Evolutionary conservation across 2,113 vertebrate species (phyloP), one percentile per base, ranked within the genome.

Genomic region (Lophochroa leadbeateri): DNA sequence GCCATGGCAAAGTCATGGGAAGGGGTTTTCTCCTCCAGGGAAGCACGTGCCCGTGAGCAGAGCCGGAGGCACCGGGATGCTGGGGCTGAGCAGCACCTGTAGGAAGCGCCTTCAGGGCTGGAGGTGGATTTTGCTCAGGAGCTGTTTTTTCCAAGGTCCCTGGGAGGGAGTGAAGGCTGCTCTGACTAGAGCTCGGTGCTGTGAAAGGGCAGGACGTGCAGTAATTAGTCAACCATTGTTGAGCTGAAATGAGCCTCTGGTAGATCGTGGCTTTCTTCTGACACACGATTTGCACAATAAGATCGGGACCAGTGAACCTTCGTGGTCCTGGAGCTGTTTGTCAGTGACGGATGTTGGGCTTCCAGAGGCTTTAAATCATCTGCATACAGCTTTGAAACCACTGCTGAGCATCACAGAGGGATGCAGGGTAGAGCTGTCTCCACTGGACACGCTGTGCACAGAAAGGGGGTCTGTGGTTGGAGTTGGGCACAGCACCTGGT

Each of bases 1-100:
- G 74, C 55, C 81, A 0, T 3, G 78, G 6, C 74, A 49, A 89
- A 84, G 80, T 39, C 83, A 3, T 0, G 9, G 44, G 20, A 70
- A 78, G 82, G 82, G 71, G 3, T 35, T 92, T 89, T 83, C 44
- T 88, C 15, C 28, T 50, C 14, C 20, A 9, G 67, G 15, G 87
- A 70, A 21, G 44, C 10, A 7, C 3, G 1, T 49, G 67, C 35
- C 27, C 11, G 31, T 3, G 47, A 44, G 61, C 1, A 0, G 83
- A 24, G 70, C 60, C 1, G 9, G n/a, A 39, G 52, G 21, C 15
- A 5, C 8, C 0, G 23, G 57, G 65, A 1, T 19, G 43, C 39
- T 39, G 78, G 57, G 29, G 43, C 74, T 2, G 31, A 39, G 7
- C 46, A 44, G 91, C 50, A 10, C 41, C 74, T 49, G 49, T 47